Evolutionary conservation across 2,113 vertebrate genomes (phyloP).

Genomic region (Lampris megalopsis): DNA sequence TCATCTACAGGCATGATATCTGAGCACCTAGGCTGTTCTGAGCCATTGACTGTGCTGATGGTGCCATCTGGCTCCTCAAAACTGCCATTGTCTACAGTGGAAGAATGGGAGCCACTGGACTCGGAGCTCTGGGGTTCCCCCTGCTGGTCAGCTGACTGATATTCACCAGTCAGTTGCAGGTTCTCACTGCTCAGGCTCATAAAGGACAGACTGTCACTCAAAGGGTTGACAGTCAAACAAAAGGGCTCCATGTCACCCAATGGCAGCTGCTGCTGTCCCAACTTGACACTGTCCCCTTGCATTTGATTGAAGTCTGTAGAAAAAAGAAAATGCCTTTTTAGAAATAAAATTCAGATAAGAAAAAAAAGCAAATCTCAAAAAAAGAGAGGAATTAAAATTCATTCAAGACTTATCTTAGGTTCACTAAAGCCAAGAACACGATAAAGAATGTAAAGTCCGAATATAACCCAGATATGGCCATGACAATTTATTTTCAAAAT

Average conservation of each 20-base stretch:
- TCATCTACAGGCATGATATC: constrained; percentile 46
- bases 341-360: not conserved
- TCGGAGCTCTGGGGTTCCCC: constrained; percentile 92
- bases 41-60: constrained; percentile 51
- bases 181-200: constrained; percentile 97
- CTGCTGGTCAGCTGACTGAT: constrained; percentile 89
- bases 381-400: too few relatives aligned
- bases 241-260: constrained; percentile 96
- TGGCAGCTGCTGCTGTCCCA: constrained; percentile 75
- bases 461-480: too few relatives aligned
- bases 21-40: constrained; percentile 78
- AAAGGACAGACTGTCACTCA: constrained; percentile 95
- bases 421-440: too few relatives aligned
- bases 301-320: constrained; percentile 82
- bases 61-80: constrained; percentile 86
- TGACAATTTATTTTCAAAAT: too few relatives aligned
- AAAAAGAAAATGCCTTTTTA: constrained; percentile 8
- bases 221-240: constrained; percentile 95
- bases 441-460: too few relatives aligned
- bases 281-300: constrained; percentile 63
- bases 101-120: constrained; percentile 92
- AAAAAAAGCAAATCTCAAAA: not conserved
- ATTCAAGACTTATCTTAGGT: too few relatives aligned
- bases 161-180: constrained; percentile 89
- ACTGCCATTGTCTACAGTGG: constrained; percentile 90